Conservation (phyloP, 2,113 vertebrate genomes). For the Nettapus auritus region DNA sequence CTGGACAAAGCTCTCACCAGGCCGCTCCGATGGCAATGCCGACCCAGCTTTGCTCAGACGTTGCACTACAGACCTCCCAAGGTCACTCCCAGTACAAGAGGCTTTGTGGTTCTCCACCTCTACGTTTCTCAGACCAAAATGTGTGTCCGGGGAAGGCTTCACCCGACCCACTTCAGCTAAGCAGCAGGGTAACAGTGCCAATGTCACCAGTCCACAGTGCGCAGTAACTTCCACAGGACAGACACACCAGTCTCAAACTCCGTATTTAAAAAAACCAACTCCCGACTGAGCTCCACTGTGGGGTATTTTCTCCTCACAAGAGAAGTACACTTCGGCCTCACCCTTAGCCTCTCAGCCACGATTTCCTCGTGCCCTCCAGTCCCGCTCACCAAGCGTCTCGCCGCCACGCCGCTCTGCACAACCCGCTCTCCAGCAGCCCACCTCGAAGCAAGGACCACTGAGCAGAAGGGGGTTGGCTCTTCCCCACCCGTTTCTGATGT, state of each 20-base stretch:
- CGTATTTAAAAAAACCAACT: neutral
- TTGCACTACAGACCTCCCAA: neutral
- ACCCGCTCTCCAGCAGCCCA: neutral
- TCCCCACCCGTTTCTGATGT: neutral
- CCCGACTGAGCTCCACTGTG: neutral
- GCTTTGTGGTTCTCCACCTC: neutral
- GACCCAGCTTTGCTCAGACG: accelerated
- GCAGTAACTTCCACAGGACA: accelerated
- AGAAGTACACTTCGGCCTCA: accelerated
- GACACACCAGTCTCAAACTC: neutral
- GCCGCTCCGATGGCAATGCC: neutral
- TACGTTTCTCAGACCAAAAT: neutral
- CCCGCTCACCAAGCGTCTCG: neutral
- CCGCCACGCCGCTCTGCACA: accelerated
- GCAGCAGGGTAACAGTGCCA: accelerated
- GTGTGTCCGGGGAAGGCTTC: neutral
- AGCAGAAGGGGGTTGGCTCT: neutral
- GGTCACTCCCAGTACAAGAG: neutral
- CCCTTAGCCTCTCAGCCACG: neutral
- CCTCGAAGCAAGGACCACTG: neutral
- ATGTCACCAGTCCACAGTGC: no score
- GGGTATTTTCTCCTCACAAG: neutral
- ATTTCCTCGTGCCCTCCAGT: neutral
- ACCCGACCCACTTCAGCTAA: neutral
- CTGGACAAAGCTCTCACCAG: neutral